Base-by-base conservation (phyloP, 2,888 invertebrate species). In the Acrobasis suavella region DNA sequence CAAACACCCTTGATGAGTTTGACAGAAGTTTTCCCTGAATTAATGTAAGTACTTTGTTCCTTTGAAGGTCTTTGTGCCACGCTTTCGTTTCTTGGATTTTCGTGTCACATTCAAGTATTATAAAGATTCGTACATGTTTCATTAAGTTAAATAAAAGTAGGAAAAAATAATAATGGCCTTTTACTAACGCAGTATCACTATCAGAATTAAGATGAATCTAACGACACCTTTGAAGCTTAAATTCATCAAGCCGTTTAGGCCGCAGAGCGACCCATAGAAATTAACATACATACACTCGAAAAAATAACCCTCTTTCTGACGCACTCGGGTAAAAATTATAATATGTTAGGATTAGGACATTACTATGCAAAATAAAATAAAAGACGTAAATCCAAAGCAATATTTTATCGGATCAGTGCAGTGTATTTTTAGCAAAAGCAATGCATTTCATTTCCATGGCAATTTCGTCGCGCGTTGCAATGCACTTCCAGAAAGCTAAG, bases 371-470 rank as follows among this genome's bases (percentile, higher is more conserved):
- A n/a, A 14, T 46, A 46, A 46, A 46, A 46, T 46, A 46, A 46
- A 46, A 46, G 46, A n/a, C 46, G n/a, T 46, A 46, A 46, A 46
- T 46, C n/a, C 14, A 46, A 7, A 46, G n/a, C 12, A 46, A 46
- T 32, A 52, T 32, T 32, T 32, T 52, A 52, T 52, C 32, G 52
- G 52, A 52, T 52, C 52, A n/a, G 14, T 12, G 52, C 22, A 52
- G 32, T 37, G 52, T 22, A 52, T 22, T 52, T 52, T 51, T 52
- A 52, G 52, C 22, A 32, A 32, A 52, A 50, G 52, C 52, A 52
- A 52, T 52, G 52, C 52, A 52, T 52, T 52, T 52, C 32, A 52
- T 14, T 52, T 37, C 32, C 22, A 52, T 52, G 9, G 52, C 52
- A 52, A 52, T 52, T 52, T 52, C 52, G 52, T 52, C 52, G 52